A percentile compares a stretch with the other conserved stretches of the same genome.
Conservation (phyloP, 1,140 invertebrate species). For the Pristionchus pacificus region DNA sequence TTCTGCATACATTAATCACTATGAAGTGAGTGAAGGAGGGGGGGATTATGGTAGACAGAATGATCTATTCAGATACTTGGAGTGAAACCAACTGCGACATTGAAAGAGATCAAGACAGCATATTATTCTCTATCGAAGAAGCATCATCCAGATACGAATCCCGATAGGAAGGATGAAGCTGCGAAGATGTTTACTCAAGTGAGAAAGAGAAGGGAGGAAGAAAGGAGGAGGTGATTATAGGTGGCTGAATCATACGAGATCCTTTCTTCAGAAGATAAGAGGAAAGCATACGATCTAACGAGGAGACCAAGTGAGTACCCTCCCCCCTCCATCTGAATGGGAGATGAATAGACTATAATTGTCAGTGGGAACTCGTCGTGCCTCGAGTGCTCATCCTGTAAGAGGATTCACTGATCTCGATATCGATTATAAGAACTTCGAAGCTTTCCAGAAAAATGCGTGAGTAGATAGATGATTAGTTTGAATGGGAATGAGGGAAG, state of each 20-base stretch:
- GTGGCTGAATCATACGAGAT: no score
- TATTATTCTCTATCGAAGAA: slow-evolving; percentile 83
- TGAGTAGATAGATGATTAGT: slow-evolving; percentile 24
- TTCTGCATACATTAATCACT: no score
- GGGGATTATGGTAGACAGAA: background rate
- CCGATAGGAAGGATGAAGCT: slow-evolving; percentile 58
- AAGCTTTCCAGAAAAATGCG: slow-evolving; percentile 33
- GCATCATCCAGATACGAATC: slow-evolving; percentile 82
- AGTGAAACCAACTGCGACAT: slow-evolving; percentile 14
- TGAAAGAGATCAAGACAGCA: slow-evolving; percentile 75
- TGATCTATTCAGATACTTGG: slow-evolving; percentile 3
- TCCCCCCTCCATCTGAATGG: no score
- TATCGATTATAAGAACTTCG: slow-evolving; percentile 39
- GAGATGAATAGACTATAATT: no score
- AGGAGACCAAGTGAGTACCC: no score
- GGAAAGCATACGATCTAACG: no score
- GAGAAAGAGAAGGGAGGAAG: no score
- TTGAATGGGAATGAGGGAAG: slow-evolving; percentile 35
- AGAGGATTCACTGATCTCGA: slow-evolving; percentile 36
- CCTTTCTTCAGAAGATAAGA: no score
- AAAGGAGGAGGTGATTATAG: no score
- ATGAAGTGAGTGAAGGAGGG: no score
- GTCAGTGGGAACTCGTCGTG: slow-evolving; percentile 3
- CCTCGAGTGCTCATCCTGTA: background rate
- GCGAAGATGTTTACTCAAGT: slow-evolving; percentile 41